A percentile compares a stretch with the other conserved stretches of the same genome.
Conservation (phyloP, 2,113 vertebrate species). For the Etia nguti region DNA sequence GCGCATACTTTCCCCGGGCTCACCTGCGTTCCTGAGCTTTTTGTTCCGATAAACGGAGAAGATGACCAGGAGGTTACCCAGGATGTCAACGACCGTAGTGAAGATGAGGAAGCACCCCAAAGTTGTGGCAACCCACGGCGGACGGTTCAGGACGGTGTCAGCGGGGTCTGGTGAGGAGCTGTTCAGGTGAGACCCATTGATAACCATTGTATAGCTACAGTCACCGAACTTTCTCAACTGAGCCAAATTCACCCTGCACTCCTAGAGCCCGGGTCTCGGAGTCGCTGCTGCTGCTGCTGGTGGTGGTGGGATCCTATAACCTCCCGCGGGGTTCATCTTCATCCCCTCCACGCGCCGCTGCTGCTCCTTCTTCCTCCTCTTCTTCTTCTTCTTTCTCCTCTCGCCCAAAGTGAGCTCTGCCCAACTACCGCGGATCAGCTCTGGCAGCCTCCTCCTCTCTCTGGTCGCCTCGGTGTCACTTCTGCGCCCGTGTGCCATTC, state of each 20-base stretch:
- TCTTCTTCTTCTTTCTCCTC: neutral
- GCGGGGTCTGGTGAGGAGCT: slow-evolving; percentile 65
- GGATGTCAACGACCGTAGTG: slow-evolving; percentile 88
- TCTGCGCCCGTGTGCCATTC: slow-evolving; percentile 60
- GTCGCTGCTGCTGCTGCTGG: neutral
- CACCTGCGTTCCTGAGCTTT: slow-evolving; percentile 89
- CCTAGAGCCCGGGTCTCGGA: neutral
- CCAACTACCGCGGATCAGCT: neutral
- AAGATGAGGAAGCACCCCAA: slow-evolving; percentile 88
- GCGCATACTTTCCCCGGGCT: neutral
- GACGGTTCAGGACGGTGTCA: slow-evolving; percentile 66
- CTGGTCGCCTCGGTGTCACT: slow-evolving; percentile 39
- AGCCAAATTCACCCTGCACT: slow-evolving; percentile 23
- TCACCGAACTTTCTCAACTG: slow-evolving; percentile 52
- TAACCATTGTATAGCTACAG: slow-evolving; percentile 65
- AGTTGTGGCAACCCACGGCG: slow-evolving; percentile 82
- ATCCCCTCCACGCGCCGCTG: slow-evolving; percentile 17
- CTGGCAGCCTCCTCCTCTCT: neutral
- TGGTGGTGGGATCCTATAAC: slow-evolving; percentile 12
- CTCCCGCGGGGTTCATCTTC: slow-evolving; percentile 38
- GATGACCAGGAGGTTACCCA: slow-evolving; percentile 93
- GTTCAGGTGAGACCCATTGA: slow-evolving; percentile 81
- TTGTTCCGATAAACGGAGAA: slow-evolving; percentile 91
- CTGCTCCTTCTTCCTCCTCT: neutral
- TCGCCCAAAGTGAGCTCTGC: neutral